Conservation (phyloP, 2,797 vertebrate genomes). For the Hydrolagus colliei region DNA sequence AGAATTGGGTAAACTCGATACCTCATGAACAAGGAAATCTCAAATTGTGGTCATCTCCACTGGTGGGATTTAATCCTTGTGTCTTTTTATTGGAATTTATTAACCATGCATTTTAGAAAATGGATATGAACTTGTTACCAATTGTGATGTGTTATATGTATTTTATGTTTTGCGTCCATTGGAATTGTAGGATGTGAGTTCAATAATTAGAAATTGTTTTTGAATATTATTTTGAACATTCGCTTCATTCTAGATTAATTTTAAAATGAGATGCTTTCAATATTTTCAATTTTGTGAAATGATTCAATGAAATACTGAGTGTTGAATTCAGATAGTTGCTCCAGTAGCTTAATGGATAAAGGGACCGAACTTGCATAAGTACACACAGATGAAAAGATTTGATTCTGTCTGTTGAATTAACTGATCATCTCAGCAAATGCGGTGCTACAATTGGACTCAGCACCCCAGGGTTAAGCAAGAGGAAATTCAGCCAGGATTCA, state of each 20-base stretch:
- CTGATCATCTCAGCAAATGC: too few species aligned
- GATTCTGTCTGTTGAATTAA: too few species aligned
- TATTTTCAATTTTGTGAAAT: neutral
- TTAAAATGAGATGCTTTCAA: neutral
- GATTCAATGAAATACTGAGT: neutral
- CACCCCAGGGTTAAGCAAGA: too few species aligned
- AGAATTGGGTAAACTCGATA: neutral
- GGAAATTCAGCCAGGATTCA: too few species aligned
- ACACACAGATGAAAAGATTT: too few species aligned
- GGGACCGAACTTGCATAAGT: too few species aligned
- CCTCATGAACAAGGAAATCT: neutral
- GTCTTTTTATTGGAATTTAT: neutral
- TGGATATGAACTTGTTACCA: neutral
- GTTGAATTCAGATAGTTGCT: neutral
- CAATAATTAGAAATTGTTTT: neutral
- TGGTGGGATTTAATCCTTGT: neutral
- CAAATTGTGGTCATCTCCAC: neutral
- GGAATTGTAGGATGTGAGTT: neutral
- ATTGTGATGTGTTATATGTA: neutral
- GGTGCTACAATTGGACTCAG: too few species aligned
- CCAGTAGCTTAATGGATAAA: too few species aligned
- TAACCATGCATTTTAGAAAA: neutral
- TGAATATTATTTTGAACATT: neutral
- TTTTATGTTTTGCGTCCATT: neutral
- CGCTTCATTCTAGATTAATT: too few species aligned